Conservation (phyloP, 2,113 vertebrate species). For the Brachypteracias leptosomus region DNA sequence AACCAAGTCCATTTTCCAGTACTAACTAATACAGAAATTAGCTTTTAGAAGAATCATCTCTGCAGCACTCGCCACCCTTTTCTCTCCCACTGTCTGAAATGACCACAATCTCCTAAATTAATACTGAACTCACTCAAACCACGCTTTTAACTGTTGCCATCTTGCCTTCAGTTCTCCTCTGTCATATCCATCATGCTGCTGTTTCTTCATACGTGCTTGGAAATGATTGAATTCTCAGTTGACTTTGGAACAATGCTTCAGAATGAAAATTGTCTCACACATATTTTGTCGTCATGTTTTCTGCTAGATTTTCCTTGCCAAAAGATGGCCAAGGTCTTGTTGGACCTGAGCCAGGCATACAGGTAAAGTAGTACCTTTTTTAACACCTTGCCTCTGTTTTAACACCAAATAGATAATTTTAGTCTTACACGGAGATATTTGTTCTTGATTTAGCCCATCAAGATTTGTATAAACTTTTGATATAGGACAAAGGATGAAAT, state of each 20-base stretch:
- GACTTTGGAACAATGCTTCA: not conserved
- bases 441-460: not conserved
- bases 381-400: not conserved
- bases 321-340: not conserved
- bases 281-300: not conserved
- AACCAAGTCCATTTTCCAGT: not conserved
- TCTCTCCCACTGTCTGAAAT: not conserved
- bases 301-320: not conserved
- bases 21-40: conserved; percentile 2
- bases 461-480: not conserved
- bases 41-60: not conserved
- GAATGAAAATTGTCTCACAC: not conserved
- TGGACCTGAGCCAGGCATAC: not conserved
- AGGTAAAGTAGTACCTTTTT: not conserved
- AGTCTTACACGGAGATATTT: not conserved
- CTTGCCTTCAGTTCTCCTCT: not conserved
- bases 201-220: not conserved
- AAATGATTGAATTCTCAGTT: not conserved
- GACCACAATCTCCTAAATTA: conserved; percentile 32
- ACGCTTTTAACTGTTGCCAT: conserved; percentile 12
- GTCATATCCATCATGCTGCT: not conserved
- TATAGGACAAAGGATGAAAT: not conserved
- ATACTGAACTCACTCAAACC: conserved; percentile 26
- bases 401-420: not conserved
- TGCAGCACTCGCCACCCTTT: not conserved